These are phyloP conservation scores for Ophioninae sp. DNA, from an alignment of 2,888 invertebrate genomes.

Conservation along the genomic window DNA sequence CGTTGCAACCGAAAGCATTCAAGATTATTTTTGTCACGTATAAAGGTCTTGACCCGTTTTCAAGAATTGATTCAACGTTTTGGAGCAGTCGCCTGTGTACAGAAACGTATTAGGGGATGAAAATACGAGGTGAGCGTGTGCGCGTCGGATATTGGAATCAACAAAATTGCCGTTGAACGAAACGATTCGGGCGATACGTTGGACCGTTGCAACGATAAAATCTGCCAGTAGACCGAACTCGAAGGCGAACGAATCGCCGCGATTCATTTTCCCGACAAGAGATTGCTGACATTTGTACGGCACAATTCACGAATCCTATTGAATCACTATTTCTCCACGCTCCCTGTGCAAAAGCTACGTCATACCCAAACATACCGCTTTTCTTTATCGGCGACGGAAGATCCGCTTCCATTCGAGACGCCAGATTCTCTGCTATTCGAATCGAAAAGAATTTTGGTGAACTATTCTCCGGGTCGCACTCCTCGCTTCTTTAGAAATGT, in stretches of 20 bases:
- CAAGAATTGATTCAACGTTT: slow-evolving; percentile 26
- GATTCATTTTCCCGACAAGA: slow-evolving; percentile 59
- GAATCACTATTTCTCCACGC: slow-evolving; percentile 57
- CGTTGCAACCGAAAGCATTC: neutral
- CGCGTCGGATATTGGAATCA: slow-evolving; percentile 54
- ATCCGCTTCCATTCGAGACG: slow-evolving; percentile 25
- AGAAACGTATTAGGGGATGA: slow-evolving; percentile 33
- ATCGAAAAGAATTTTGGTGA: slow-evolving; percentile 37
- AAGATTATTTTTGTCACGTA: slow-evolving; percentile 39
- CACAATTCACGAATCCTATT: slow-evolving; percentile 59
- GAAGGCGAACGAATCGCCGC: slow-evolving; percentile 59
- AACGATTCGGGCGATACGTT: slow-evolving; percentile 49
- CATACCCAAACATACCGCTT: slow-evolving; percentile 51
- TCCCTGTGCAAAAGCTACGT: slow-evolving; percentile 36
- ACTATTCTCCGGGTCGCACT: slow-evolving; percentile 1
- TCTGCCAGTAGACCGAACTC: slow-evolving; percentile 57
- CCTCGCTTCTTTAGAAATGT: slow-evolving; percentile 17
- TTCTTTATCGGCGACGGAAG: slow-evolving; percentile 53
- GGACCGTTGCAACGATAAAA: slow-evolving; percentile 55
- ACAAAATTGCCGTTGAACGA: slow-evolving; percentile 57
- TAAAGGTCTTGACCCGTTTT: slow-evolving; percentile 34
- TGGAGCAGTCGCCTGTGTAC: slow-evolving; percentile 1
- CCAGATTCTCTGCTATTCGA: slow-evolving; percentile 29
- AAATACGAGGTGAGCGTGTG: slow-evolving; percentile 19
- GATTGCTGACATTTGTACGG: slow-evolving; percentile 62